A percentile compares a stretch with the other conserved stretches of the same genome.
These are phyloP conservation scores for Scaptomyza cyrtandrae DNA, from an alignment of 2,888 invertebrate genomes.

Conservation along the genomic window DNA sequence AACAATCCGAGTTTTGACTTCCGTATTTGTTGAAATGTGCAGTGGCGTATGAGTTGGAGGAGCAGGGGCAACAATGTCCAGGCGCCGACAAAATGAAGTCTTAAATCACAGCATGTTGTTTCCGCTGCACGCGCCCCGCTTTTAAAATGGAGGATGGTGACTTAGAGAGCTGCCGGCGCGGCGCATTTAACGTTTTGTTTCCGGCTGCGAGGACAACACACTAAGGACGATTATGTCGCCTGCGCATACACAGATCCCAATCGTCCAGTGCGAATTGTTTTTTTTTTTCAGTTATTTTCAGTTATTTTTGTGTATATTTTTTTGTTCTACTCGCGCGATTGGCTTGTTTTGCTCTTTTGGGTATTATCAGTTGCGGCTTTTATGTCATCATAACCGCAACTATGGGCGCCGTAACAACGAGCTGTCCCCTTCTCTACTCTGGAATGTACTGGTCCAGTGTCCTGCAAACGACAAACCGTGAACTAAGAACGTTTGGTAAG, in stretches of 20 bases:
- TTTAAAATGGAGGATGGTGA: background rate
- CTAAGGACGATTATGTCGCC: conserved; percentile 50
- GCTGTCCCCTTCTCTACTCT: conserved; percentile 2
- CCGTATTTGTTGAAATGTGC: conserved; percentile 40
- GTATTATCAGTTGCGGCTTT: conserved; percentile 73
- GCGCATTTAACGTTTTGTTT: conserved; percentile 77
- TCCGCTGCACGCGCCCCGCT: conserved; percentile 68
- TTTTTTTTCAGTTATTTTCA: conserved; percentile 16
- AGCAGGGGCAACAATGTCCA: conserved; percentile 19
- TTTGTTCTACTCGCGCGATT: conserved; percentile 32
- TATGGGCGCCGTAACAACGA: conserved; percentile 44
- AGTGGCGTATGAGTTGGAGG: conserved; percentile 12
- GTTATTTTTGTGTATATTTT: conserved; percentile 7
- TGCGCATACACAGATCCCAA: conserved; percentile 58
- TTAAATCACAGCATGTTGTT: conserved; percentile 83
- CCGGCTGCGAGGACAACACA: conserved; percentile 53
- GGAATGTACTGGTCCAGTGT: conserved; percentile 26
- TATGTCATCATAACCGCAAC: conserved; percentile 76
- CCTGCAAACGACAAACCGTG: conserved; percentile 12
- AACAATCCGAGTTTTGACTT: conserved; percentile 4
- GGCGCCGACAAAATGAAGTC: conserved; percentile 75
- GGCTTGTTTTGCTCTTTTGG: conserved; percentile 63
- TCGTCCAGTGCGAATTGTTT: conserved; percentile 65
- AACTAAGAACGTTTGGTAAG: no score
- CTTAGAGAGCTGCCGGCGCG: conserved; percentile 37